These are phyloP conservation scores for Nothoprocta perdicaria DNA, from an alignment of 2,113 vertebrate species.

Conservation along the genomic window DNA sequence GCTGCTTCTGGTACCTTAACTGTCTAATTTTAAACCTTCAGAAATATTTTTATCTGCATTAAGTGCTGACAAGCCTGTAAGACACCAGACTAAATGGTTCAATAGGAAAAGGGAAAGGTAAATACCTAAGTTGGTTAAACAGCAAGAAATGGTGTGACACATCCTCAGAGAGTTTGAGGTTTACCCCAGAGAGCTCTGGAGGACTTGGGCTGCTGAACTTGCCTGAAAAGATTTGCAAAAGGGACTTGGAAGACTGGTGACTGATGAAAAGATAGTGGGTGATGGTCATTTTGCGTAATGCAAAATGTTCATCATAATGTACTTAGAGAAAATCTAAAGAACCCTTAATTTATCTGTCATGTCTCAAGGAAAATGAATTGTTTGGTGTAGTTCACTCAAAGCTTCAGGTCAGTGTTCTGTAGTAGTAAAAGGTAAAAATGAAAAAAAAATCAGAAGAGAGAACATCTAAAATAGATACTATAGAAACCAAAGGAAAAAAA, in stretches of 20 bases:
- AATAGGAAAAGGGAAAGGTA: not conserved
- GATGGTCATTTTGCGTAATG: not conserved
- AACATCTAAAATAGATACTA: not conserved
- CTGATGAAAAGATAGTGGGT: not conserved
- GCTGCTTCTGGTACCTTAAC: not conserved
- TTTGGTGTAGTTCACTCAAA: not conserved
- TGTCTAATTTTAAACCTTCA: not conserved
- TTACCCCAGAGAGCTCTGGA: not conserved
- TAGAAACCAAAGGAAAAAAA: not conserved
- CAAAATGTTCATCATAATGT: not conserved
- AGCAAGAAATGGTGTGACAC: not conserved
- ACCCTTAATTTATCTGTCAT: constrained; percentile 5
- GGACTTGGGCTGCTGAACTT: not conserved
- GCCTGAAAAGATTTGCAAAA: not conserved
- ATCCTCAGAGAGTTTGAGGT: not conserved
- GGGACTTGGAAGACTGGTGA: not conserved
- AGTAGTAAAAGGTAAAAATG: not conserved
- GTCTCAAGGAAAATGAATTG: not conserved
- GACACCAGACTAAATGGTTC: not conserved
- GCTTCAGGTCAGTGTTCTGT: not conserved
- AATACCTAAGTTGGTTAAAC: not conserved
- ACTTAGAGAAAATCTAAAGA: not conserved
- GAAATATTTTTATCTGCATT: not conserved
- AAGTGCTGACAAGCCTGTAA: not conserved
- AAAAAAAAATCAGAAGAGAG: not conserved